These are phyloP conservation scores for Manis crassicaudata DNA, from an alignment of 2,797 vertebrate genomes.

Conservation along the genomic window DNA sequence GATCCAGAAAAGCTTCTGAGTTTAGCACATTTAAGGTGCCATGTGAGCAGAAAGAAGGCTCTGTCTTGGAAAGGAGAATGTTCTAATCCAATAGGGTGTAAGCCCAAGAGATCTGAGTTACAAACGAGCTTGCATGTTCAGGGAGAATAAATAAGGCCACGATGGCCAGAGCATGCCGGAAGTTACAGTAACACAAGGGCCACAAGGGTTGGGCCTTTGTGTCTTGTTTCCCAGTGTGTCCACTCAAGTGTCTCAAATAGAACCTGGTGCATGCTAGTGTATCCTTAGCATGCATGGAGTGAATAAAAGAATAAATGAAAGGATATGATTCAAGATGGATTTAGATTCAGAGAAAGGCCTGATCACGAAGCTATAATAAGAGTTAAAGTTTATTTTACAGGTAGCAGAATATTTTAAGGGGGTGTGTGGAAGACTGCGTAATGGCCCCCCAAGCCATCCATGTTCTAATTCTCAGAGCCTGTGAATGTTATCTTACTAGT, in stretches of 20 bases:
- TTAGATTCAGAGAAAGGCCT: background rate
- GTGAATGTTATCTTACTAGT: background rate
- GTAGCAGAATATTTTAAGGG: background rate
- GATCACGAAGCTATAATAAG: background rate
- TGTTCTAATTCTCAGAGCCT: background rate
- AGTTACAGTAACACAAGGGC: rapidly evolving
- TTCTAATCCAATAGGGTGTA: background rate
- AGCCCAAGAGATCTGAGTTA: too few relatives aligned
- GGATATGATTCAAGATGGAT: background rate
- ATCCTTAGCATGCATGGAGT: background rate
- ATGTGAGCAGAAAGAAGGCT: background rate
- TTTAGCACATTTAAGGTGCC: background rate
- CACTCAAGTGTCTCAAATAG: background rate
- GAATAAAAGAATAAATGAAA: background rate
- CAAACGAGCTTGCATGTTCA: background rate
- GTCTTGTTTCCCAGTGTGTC: background rate
- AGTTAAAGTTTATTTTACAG: background rate
- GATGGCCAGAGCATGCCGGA: rapidly evolving
- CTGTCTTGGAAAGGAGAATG: background rate
- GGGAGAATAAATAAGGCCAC: background rate
- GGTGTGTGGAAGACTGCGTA: background rate
- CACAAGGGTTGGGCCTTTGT: rapidly evolving
- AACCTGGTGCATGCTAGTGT: background rate
- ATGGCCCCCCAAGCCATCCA: background rate
- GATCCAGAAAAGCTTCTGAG: background rate